Base-by-base conservation (phyloP, 2,797 vertebrate species). In the Pempheris klunzingeri region DNA sequence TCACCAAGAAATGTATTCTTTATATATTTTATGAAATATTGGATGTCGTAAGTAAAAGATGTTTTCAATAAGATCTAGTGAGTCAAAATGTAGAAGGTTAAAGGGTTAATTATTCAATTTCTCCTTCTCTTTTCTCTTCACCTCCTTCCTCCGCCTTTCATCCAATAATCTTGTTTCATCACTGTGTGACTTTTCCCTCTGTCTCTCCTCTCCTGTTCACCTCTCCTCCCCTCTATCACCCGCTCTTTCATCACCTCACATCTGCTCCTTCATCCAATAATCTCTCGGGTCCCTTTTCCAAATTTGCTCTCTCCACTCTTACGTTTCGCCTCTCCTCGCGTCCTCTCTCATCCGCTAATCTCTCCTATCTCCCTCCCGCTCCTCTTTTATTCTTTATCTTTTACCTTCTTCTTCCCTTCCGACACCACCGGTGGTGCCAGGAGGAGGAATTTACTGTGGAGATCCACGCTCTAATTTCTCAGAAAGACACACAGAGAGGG, bases 361-460 rank as follows among this genome's bases (percentile, higher is more conserved):
- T 89, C 61, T 80, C 38, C 60, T 63, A 43, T 58, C 64, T 76
- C 49, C 69, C 80, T 55, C 58, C 71, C 43, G 62, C 53, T 47
- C 28, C 76, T 65, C 58, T 57, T 13, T 2, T 52, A 9, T 18
- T 43, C 67, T 83, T 78, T 72, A 57, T 74, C 47, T 47, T 69
- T 70, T 44, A 66, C 62, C 62, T 71, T n/a, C 55, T 47, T 75
- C 46, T 43, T 80, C 50, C 20, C 62, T 57, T 12, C 61, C 74
- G 63, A 20, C 4, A 24, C 59, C 57, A 5, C n/a, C 30, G 1
- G 7, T 3, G 10, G 34, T 83, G 89, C 87, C 90, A 82, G 77
- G 53, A 89, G 74, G 28, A 24, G 49, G 71, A 84, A 78, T 89
- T 89, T 85, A 77, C 65, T 89, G 47, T 24, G 41, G 34, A 74